These are phyloP conservation scores for Pteronotus mesoamericanus DNA, from an alignment of 2,797 vertebrate genomes.

Conservation along the genomic window DNA sequence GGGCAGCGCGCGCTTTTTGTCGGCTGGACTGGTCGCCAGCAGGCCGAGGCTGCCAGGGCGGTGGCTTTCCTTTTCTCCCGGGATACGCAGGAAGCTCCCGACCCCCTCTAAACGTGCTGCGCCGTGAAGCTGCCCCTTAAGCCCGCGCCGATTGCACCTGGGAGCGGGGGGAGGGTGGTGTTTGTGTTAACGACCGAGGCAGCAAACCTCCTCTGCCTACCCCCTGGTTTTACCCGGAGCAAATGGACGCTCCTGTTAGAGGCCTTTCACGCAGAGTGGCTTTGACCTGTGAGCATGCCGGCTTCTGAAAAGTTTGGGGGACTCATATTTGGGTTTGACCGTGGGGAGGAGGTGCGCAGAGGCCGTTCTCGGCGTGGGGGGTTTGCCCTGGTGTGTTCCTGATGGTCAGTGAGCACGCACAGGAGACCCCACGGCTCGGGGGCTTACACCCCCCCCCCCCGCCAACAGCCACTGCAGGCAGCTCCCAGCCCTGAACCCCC, in stretches of 20 bases:
- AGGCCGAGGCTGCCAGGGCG: conserved; percentile 14
- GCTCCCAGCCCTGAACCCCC: not conserved
- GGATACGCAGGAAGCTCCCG: not conserved
- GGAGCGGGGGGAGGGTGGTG: no score
- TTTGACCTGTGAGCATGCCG: not conserved
- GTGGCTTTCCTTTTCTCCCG: not conserved
- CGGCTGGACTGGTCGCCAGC: conserved; percentile 44
- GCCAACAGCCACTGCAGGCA: not conserved
- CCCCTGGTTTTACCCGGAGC: not conserved
- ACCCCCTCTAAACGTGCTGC: not conserved
- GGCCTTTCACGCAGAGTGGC: not conserved
- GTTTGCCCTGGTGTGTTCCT: not conserved
- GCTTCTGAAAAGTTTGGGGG: conserved; percentile 59
- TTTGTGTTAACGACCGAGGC: not conserved
- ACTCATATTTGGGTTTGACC: not conserved
- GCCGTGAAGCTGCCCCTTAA: not conserved
- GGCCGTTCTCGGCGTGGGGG: not conserved
- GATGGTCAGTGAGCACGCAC: not conserved
- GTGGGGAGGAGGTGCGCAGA: not conserved
- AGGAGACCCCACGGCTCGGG: not conserved
- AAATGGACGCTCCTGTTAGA: not conserved
- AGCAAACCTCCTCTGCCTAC: not conserved
- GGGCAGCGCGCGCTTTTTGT: conserved; percentile 64
- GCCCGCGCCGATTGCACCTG: not conserved
- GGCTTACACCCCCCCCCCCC: not conserved